These are phyloP conservation scores for Podiceps cristatus DNA, from an alignment of 2,113 vertebrate species.

Conservation along the genomic window DNA sequence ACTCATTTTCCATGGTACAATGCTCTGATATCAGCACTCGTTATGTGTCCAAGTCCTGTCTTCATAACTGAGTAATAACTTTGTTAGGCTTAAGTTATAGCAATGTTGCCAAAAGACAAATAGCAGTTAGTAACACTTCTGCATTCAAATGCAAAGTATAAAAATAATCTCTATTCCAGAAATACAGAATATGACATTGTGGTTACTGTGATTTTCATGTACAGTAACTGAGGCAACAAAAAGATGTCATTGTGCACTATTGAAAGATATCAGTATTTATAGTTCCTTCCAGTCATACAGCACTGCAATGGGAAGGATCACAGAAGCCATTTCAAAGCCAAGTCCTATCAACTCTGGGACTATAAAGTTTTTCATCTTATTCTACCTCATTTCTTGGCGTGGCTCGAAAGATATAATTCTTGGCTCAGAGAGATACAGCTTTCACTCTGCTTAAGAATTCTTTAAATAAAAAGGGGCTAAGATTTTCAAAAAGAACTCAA, in stretches of 20 bases:
- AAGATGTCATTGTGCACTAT: not conserved
- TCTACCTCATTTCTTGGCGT: slow-evolving; percentile 20
- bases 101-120: not conserved
- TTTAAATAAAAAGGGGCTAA: not conserved
- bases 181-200: not conserved
- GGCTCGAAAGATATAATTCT: slow-evolving; percentile 18
- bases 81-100: not conserved
- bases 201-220: slow-evolving; percentile 2
- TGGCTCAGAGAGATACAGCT: not conserved
- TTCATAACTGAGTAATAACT: slow-evolving; percentile 42
- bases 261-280: not conserved
- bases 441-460: not conserved
- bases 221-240: slow-evolving; percentile 7
- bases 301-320: not conserved
- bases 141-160: not conserved
- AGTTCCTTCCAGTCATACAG: not conserved
- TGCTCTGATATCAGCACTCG: slow-evolving; percentile 33
- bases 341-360: not conserved
- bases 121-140: not conserved
- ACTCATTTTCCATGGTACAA: slow-evolving; percentile 23
- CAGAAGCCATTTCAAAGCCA: slow-evolving; percentile 31
- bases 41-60: slow-evolving; percentile 31
- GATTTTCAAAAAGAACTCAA: not conserved
- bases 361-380: slow-evolving; percentile 25
- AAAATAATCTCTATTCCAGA: not conserved